Conservation (phyloP, 2,888 invertebrate genomes). For the Drosophila leonis region DNA sequence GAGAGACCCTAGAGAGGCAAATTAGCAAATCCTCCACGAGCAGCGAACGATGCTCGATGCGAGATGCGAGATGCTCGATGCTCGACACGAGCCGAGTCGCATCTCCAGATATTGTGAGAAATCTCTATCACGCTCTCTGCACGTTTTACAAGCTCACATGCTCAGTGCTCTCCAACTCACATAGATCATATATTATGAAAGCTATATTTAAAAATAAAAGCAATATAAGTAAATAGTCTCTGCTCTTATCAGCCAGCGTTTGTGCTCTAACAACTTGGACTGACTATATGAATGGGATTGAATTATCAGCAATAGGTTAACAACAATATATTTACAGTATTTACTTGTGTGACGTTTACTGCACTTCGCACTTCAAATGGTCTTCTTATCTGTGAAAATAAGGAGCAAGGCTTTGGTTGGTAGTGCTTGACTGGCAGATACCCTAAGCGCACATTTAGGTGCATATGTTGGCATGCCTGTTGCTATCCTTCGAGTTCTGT, state of each 20-base stretch:
- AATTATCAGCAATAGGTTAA: constrained; percentile 9
- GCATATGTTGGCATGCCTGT: too few relatives aligned
- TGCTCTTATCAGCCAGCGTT: constrained; percentile 38
- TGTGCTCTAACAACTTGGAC: constrained; percentile 20
- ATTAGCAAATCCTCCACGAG: constrained; percentile 60
- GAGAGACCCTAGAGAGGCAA: constrained; percentile 26
- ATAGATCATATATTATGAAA: constrained; percentile 23
- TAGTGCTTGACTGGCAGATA: not conserved
- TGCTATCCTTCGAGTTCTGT: too few relatives aligned
- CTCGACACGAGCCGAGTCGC: constrained; percentile 29
- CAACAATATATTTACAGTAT: not conserved
- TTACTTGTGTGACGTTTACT: constrained; percentile 6
- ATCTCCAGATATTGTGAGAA: constrained; percentile 53
- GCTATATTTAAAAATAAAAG: constrained; percentile 26
- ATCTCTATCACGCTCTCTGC: constrained; percentile 7
- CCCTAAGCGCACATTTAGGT: too few relatives aligned
- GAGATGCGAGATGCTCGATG: not conserved
- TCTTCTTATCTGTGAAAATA: constrained; percentile 7
- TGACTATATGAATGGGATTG: constrained; percentile 20
- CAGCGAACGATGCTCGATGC: constrained; percentile 8
- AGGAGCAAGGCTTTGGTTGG: not conserved
- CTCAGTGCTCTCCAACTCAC: not conserved
- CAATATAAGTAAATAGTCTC: constrained; percentile 21
- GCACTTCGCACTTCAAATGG: constrained; percentile 32
- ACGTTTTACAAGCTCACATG: constrained; percentile 38